Percentiles rank a stretch among this genome's conserved stretches.
phyloP scores from a whole-genome alignment of 2,888 invertebrate genomes.

The Drosophila subquinaria region DNA sequence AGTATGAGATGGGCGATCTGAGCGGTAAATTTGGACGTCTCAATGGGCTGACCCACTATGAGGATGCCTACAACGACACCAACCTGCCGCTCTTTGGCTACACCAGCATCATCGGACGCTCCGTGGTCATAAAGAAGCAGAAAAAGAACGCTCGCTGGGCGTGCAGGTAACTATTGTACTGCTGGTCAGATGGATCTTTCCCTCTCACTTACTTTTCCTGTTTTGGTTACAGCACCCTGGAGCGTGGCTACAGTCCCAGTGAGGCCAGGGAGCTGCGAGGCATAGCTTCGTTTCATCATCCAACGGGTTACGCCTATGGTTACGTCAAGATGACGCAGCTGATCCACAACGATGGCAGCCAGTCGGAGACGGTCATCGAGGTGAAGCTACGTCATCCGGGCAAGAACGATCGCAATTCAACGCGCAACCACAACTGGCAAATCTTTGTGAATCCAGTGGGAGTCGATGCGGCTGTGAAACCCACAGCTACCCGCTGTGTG shows the following conservation, averaged over 20 bases:
- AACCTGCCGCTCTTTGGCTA: slow-evolving; percentile 93
- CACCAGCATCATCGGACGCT: slow-evolving; percentile 93
- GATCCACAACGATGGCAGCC: slow-evolving; percentile 93
- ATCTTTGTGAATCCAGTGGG: slow-evolving; percentile 96
- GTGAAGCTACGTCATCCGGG: slow-evolving; percentile 95
- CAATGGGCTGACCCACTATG: slow-evolving; percentile 88
- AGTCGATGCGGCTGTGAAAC: slow-evolving; percentile 94
- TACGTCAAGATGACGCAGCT: slow-evolving; percentile 95
- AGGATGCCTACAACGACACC: slow-evolving; percentile 91
- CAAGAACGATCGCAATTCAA: slow-evolving; percentile 93
- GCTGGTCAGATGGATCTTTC: too few relatives aligned
- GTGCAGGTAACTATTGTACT: slow-evolving; percentile 86
- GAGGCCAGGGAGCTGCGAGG: slow-evolving; percentile 94
- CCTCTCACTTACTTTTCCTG: background rate
- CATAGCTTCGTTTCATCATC: slow-evolving; percentile 96
- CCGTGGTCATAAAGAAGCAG: slow-evolving; percentile 93
- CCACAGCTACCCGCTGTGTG: slow-evolving; percentile 92
- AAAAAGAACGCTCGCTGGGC: slow-evolving; percentile 90
- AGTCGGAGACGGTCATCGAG: slow-evolving; percentile 96
- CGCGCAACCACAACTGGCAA: slow-evolving; percentile 94
- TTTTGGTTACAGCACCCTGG: slow-evolving; percentile 88
- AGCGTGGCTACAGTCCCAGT: slow-evolving; percentile 94
- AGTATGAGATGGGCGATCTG: slow-evolving; percentile 94
- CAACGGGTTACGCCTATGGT: slow-evolving; percentile 93
- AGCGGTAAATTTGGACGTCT: slow-evolving; percentile 94